A percentile compares a stretch with the other conserved stretches of the same genome.
These are phyloP conservation scores for Rhinoptilus africanus DNA, from an alignment of 2,113 vertebrate genomes.

Conservation along the genomic window DNA sequence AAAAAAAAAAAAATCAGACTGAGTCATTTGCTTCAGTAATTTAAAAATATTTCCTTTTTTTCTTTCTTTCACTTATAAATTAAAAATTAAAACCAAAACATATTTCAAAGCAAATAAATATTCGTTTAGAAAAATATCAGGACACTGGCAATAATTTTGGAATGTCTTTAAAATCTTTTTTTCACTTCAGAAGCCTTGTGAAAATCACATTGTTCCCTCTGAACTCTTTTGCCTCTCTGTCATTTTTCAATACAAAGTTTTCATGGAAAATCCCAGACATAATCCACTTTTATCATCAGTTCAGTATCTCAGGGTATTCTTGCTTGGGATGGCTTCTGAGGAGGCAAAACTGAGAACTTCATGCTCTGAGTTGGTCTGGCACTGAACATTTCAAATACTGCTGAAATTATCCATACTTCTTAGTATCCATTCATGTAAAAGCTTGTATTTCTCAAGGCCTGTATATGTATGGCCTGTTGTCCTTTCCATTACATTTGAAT, in stretches of 20 bases:
- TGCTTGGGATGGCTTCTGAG: neutral
- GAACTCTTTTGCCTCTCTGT: neutral
- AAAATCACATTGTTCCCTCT: neutral
- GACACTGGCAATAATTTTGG: neutral
- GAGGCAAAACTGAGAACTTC: neutral
- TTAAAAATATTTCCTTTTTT: slow-evolving; percentile 8
- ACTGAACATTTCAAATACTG: neutral
- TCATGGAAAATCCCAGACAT: neutral
- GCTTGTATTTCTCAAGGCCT: neutral
- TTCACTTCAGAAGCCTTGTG: neutral
- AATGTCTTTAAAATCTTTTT: neutral
- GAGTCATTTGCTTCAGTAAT: neutral
- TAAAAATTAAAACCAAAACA: neutral
- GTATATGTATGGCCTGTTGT: neutral
- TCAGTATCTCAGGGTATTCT: neutral
- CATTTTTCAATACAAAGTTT: neutral
- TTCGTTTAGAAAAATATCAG: neutral
- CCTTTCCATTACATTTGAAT: neutral
- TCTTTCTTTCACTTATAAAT: neutral
- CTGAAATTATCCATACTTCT: neutral
- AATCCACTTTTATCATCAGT: neutral
- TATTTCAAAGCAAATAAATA: neutral
- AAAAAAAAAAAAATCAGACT: neutral
- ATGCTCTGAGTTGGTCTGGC: neutral
- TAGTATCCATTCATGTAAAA: neutral